Evolutionary conservation across 2,797 vertebrate species (phyloP).

Genomic region (Pseudomugil tenellus): DNA sequence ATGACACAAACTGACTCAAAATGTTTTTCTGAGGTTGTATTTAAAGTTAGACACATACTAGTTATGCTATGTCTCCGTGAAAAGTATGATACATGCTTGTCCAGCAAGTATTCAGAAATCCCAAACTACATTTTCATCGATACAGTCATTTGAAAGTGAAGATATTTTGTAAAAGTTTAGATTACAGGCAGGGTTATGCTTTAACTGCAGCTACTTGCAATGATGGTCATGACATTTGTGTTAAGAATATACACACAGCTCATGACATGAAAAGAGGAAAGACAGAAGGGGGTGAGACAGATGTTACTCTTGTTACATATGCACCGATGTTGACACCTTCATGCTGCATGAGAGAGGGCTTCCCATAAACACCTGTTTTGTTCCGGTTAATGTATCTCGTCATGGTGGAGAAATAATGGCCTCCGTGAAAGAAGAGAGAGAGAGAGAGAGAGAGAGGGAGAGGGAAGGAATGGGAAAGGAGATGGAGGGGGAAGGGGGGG

Average conservation of each 20-base stretch:
- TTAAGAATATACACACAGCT: constrained; percentile 46
- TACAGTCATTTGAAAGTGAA: background rate
- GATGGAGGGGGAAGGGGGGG: constrained; percentile 27
- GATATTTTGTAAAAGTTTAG: background rate
- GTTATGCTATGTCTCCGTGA: no score
- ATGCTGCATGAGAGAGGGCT: constrained; percentile 38
- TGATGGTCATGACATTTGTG: background rate
- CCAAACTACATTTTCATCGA: background rate
- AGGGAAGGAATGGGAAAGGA: constrained; percentile 19
- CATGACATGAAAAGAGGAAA: constrained; percentile 31
- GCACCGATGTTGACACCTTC: constrained; percentile 68
- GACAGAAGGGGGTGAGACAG: constrained; percentile 59
- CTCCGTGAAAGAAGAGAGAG: constrained; percentile 64
- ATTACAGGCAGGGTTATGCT: no score
- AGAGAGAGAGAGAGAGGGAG: constrained; percentile 25
- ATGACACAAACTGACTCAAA: background rate
- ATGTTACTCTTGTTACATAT: constrained; percentile 57
- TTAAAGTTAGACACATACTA: no score
- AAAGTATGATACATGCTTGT: no score
- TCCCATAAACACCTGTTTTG: constrained; percentile 81
- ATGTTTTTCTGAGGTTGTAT: no score
- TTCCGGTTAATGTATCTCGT: constrained; percentile 71
- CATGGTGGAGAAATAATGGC: constrained; percentile 68
- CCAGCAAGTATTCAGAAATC: no score
- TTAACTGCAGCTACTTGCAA: background rate